Percentiles rank a stretch among this genome's conserved stretches.
Conservation (phyloP, 2,113 vertebrate species). For the Naja naja region DNA sequence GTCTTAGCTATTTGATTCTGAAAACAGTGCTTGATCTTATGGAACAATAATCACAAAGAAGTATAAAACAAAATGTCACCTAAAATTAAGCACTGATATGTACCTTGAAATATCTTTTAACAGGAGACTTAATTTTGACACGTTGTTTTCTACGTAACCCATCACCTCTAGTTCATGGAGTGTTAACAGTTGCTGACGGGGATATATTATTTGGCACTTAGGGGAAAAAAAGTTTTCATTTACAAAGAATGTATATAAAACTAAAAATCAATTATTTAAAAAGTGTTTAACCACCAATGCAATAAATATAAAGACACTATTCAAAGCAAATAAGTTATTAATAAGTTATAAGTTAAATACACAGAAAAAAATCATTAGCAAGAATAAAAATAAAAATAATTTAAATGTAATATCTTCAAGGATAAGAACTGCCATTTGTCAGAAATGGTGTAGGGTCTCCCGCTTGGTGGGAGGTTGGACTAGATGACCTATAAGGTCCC, state of each 20-base stretch:
- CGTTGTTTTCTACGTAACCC: slow-evolving; percentile 83
- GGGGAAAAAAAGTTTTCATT: slow-evolving; percentile 24
- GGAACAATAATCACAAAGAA: not conserved
- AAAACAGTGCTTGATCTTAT: not conserved
- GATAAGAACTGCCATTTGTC: not conserved
- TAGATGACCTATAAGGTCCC: too few relatives aligned
- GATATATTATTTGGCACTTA: slow-evolving; percentile 92
- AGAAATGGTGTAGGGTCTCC: too few relatives aligned
- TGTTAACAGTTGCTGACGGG: slow-evolving; percentile 90
- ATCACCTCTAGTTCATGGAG: slow-evolving; percentile 90
- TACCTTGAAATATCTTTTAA: slow-evolving; percentile 86
- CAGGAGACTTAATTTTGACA: slow-evolving; percentile 84
- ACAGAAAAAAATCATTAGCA: not conserved
- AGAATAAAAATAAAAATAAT: not conserved
- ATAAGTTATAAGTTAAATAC: not conserved
- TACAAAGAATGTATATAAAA: not conserved
- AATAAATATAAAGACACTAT: not conserved
- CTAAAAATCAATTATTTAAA: not conserved
- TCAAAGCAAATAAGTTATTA: not conserved
- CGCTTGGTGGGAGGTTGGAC: too few relatives aligned
- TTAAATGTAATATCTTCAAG: not conserved
- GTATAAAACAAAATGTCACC: not conserved
- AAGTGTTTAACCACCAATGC: not conserved
- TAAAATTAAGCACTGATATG: slow-evolving; percentile 21
- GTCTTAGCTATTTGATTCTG: not conserved